Conservation (phyloP, 2,113 vertebrate species). For the Alosa alosa region DNA sequence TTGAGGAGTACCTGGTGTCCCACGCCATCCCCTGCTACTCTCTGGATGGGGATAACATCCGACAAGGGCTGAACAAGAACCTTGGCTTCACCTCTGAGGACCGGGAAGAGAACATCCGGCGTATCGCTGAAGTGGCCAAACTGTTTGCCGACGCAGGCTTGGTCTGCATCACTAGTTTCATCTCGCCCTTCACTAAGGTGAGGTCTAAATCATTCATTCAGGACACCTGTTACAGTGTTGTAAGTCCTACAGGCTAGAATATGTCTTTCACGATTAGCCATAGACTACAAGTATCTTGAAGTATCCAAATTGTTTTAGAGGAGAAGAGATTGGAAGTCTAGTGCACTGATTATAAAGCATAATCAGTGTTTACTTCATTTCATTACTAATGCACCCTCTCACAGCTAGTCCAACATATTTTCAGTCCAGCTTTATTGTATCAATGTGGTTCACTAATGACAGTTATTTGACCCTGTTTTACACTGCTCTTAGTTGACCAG, state of each 20-base stretch:
- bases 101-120: conserved; percentile 93
- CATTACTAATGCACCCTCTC: neutral
- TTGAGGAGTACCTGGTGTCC: conserved; percentile 91
- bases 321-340: too few relatives aligned
- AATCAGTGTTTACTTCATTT: too few relatives aligned
- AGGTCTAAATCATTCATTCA: conserved; percentile 31
- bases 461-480: neutral
- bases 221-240: neutral
- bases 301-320: too few relatives aligned
- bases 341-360: too few relatives aligned
- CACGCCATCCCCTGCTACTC: conserved; percentile 90
- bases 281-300: neutral
- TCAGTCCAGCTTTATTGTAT: neutral
- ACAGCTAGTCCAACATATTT: neutral
- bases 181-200: conserved; percentile 91
- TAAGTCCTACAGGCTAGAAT: neutral
- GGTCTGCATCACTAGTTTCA: conserved; percentile 96
- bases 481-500: neutral
- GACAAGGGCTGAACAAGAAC: conserved; percentile 89
- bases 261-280: neutral
- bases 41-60: conserved; percentile 83
- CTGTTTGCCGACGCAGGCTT: conserved; percentile 93
- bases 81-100: conserved; percentile 85
- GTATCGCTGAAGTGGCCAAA: conserved; percentile 90
- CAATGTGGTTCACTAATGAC: neutral